A percentile compares a stretch with the other conserved stretches of the same genome.
Evolutionary conservation across 2,113 vertebrate genomes (phyloP).

Genomic region (Megaleporinus macrocephalus): DNA sequence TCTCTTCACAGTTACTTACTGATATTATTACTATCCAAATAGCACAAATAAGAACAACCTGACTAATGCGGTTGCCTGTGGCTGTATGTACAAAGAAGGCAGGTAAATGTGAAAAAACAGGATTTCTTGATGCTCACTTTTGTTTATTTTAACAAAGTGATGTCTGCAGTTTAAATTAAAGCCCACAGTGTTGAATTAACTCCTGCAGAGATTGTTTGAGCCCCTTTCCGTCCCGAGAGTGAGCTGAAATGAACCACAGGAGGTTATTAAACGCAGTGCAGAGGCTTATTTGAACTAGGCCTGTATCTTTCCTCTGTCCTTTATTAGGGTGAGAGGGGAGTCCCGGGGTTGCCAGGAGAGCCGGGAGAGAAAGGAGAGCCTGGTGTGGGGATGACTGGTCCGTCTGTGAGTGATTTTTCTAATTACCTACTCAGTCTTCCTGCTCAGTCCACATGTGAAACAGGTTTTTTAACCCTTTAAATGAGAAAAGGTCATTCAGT

Average conservation of each 20-base stretch:
- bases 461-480: no score
- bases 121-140: background rate
- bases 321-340: conserved; percentile 90
- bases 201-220: background rate
- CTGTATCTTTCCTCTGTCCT: conserved; percentile 29
- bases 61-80: no score
- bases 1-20: no score
- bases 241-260: background rate
- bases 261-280: background rate
- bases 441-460: background rate
- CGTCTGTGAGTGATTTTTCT: conserved; percentile 80
- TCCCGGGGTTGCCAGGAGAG: conserved; percentile 89
- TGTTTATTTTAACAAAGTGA: background rate
- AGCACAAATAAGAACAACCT: no score
- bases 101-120: no score
- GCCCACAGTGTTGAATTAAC: background rate
- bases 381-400: conserved; percentile 82
- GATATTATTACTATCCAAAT: no score
- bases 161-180: background rate
- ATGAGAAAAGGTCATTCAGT: no score
- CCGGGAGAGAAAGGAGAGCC: conserved; percentile 88
- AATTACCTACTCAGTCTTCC: conserved; percentile 54
- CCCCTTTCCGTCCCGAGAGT: background rate
- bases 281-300: background rate
- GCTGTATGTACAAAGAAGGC: no score